These are phyloP conservation scores for Geococcyx californianus DNA, from an alignment of 2,113 vertebrate species.

Conservation along the genomic window DNA sequence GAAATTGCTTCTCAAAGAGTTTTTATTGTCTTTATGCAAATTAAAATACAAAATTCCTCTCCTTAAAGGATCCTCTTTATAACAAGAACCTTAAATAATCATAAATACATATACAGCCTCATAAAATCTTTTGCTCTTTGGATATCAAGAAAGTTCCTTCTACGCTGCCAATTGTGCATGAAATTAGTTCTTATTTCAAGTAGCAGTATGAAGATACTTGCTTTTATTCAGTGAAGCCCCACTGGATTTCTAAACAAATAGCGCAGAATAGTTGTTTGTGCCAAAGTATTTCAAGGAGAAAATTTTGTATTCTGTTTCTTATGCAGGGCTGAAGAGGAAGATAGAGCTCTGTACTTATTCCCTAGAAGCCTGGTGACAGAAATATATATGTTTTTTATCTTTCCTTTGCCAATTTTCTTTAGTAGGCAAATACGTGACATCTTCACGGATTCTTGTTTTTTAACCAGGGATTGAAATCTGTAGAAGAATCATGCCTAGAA, in stretches of 20 bases:
- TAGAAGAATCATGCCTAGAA: not conserved
- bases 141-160: constrained; percentile 68
- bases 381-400: constrained; percentile 33
- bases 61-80: constrained; percentile 72
- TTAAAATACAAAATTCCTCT: constrained; percentile 71
- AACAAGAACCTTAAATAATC: constrained; percentile 71
- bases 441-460: not conserved
- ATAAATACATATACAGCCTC: constrained; percentile 67
- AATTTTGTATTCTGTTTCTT: constrained; percentile 56
- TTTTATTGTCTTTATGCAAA: constrained; percentile 83
- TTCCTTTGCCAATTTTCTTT: constrained; percentile 33
- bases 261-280: constrained; percentile 28
- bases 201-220: constrained; percentile 53
- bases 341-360: constrained; percentile 37
- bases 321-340: not conserved
- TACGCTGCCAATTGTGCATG: constrained; percentile 72
- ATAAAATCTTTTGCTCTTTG: constrained; percentile 65
- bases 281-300: constrained; percentile 57
- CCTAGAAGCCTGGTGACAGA: constrained; percentile 29
- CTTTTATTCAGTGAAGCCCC: constrained; percentile 60
- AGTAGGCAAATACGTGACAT: not conserved
- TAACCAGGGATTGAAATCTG: not conserved
- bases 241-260: constrained; percentile 69
- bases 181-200: constrained; percentile 76
- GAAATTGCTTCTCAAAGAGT: constrained; percentile 76